phyloP scores from a whole-genome alignment of 2,797 vertebrate species.

The Luscinia luscinia region DNA sequence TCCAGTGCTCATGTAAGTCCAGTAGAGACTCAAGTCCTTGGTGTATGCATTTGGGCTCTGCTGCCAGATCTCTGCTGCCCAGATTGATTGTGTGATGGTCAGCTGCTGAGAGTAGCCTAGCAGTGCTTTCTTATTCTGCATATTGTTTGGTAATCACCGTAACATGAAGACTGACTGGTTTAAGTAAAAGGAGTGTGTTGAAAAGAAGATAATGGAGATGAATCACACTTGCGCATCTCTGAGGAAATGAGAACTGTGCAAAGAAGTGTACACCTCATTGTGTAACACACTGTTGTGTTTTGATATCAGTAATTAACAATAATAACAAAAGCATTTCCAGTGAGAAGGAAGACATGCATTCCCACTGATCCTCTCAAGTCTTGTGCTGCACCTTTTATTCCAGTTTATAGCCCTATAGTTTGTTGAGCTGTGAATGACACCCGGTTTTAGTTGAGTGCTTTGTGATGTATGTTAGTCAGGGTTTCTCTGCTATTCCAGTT shows the following conservation, averaged over 20 bases:
- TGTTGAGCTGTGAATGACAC: no score
- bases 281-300: background rate
- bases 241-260: background rate
- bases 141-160: background rate
- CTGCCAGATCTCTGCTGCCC: background rate
- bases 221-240: background rate
- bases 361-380: background rate
- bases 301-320: background rate
- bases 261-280: background rate
- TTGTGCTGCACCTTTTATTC: background rate
- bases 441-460: no score
- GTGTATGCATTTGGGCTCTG: background rate
- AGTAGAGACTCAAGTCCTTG: background rate
- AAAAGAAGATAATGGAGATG: background rate
- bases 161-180: background rate
- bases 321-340: background rate
- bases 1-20: background rate
- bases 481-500: background rate
- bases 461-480: background rate
- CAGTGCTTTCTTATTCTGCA: background rate
- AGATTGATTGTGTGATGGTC: background rate
- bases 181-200: background rate
- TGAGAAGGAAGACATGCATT: background rate
- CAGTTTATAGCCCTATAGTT: background rate
- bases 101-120: background rate